Base-by-base conservation (phyloP, 2,797 vertebrate genomes). In the Takifugu rubripes region DNA sequence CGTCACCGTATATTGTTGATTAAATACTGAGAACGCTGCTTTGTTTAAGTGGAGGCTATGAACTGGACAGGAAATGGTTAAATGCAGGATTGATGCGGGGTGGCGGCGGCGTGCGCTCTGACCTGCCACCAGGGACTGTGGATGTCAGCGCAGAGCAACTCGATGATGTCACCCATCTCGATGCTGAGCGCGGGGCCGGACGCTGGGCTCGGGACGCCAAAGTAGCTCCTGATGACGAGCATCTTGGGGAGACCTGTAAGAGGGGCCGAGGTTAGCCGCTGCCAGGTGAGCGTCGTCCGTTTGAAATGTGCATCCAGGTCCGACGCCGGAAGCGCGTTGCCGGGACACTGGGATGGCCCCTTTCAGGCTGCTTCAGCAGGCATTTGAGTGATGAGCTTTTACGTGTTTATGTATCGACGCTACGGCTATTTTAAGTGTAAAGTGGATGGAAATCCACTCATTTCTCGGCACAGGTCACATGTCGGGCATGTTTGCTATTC, bases 121-220 rank as follows among this genome's bases (percentile, higher is more conserved):
- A 99, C 96, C 96, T 99, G 94, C 97, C 97, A 99, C 91, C 97
- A 99, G 15, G 91, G 80, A 78, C 93, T 95, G 75, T 94, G 95
- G 7, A 94, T 86, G 71, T 98, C 94, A 5, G 94, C 96, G 62
- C 87, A 87, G 48, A 96, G 89, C 26, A 99, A 84, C 54, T 98
- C 95, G 14, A 98, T 90, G 16, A 95, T 94, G 70, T 99, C 95
- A 5, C 94, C 96, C 1, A 88, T 75, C 78, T 95, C 93, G 81
- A 98, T 92, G 67, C 87, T 91, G 60, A 99, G 74, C 0, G 96
- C 82, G 0, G 93, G 94, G 10, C 96, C 94, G 17, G 91, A 91
- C 0, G 83, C 52, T 0, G 96, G 96, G 42, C 90, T 88, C 0
- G 97, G 97, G 1, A 79, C 71, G 0, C 97, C 96, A 0, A 24